Evolutionary conservation across 2,113 vertebrate genomes (phyloP).

Genomic region (Galemys pyrenaicus): DNA sequence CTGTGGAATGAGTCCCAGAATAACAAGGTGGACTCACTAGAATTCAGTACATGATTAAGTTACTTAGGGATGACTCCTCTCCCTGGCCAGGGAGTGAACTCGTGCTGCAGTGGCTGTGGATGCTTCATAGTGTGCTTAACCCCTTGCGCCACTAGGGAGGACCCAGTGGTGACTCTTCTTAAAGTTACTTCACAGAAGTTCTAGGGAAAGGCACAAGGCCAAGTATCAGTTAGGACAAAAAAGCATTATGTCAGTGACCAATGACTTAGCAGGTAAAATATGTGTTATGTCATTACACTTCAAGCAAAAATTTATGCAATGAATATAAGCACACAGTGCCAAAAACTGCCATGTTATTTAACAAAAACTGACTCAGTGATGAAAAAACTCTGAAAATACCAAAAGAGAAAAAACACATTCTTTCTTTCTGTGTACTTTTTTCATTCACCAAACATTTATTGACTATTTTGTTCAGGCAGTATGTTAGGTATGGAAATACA

Average conservation of each 20-base stretch:
- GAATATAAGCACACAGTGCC: background rate
- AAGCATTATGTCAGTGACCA: constrained; percentile 61
- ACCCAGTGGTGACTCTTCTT: constrained; percentile 37
- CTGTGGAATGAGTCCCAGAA: constrained; percentile 40
- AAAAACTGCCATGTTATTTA: background rate
- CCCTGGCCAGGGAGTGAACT: too few relatives aligned
- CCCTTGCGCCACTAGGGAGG: too few relatives aligned
- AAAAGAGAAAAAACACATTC: constrained; percentile 7
- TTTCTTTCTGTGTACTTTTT: background rate
- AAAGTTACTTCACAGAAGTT: constrained; percentile 39
- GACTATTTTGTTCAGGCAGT: constrained; percentile 3
- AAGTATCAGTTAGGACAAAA: constrained; percentile 54
- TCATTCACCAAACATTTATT: background rate
- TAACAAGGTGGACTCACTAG: background rate
- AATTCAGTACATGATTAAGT: background rate
- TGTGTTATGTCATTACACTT: constrained; percentile 34
- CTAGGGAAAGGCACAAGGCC: constrained; percentile 39
- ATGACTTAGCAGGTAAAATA: constrained; percentile 66
- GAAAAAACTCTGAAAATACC: background rate
- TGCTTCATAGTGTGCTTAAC: too few relatives aligned
- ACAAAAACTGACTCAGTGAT: constrained; percentile 19
- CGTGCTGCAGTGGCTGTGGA: too few relatives aligned
- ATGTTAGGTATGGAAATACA: background rate
- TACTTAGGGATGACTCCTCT: constrained; percentile 49
- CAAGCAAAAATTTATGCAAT: constrained; percentile 51